Base-by-base conservation (phyloP, 2,797 vertebrate species). In the Microctenopoma stevenorrisi region DNA sequence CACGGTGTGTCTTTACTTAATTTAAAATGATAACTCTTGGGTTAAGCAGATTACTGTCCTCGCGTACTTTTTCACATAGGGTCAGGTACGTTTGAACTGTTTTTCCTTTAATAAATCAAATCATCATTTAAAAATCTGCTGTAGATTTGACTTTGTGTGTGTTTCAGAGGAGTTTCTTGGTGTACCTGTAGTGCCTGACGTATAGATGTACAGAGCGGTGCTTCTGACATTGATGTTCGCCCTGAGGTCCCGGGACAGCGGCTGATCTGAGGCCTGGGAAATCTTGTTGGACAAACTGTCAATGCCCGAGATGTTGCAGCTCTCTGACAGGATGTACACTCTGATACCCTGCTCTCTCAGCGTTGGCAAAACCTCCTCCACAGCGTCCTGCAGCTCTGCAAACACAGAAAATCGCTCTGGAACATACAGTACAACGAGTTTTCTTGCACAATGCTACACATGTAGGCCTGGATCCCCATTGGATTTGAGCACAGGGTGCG, bases 121-220 rank as follows among this genome's bases (percentile, higher is more conserved):
- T 1, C 22, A 22, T 22, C 1, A 22, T 22, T 22, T 22, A 22
- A 22, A 22, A 22, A 22, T 22, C 22, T 22, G 22, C 22, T 22
- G 22, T 22, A 15, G 22, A 28, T 9, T 25, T 30, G 2, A 28
- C 4, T 42, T 37, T 30, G 7, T 15, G 13, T 15, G 10, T 12
- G 49, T 68, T 30, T 38, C 46, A 35, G 30, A 15, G 14, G 11
- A 26, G 13, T 44, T 15, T 68, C 33, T 52, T 7, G 8, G 1
- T 3, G 77, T 95, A 97, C 96, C 96, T 94, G 96, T 97, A 55
- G 96, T 98, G 74, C 97, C 97, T 9, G 97, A 98, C 5, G 97
- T 98, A 89, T 96, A 98, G 86, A 98, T 97, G 69, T 96, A 98
- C 57, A 96, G 61, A 5, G 96, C 96, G 0, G 94, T 94, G 62